phyloP scores from a whole-genome alignment of 2,888 invertebrate species.

The Tipula vernalis region DNA sequence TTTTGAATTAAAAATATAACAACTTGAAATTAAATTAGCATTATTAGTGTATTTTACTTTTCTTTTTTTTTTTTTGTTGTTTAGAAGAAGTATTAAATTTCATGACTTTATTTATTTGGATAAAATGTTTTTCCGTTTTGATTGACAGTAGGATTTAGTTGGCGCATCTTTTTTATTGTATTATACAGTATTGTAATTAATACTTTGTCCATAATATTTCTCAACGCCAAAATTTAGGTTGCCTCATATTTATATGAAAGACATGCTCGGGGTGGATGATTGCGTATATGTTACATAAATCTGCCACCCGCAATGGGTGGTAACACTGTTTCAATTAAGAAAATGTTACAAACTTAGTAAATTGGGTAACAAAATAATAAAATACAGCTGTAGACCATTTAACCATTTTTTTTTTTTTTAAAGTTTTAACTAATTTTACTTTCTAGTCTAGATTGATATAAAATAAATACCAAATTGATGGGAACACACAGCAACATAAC shows the following conservation, averaged over 20 bases:
- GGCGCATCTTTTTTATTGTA: neutral
- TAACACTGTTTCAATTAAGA: neutral
- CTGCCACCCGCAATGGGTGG: neutral
- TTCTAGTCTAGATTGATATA: neutral
- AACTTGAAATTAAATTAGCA: neutral
- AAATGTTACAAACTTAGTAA: neutral
- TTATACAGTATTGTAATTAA: neutral
- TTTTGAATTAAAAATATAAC: neutral
- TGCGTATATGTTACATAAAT: no score
- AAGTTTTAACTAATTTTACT: neutral
- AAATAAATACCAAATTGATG: neutral
- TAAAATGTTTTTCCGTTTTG: neutral
- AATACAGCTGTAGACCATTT: neutral
- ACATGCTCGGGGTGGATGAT: neutral
- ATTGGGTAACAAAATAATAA: neutral
- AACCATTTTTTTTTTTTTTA: neutral
- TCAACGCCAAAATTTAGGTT: no score
- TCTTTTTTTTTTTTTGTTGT: neutral
- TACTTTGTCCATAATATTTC: neutral
- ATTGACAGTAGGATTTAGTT: neutral
- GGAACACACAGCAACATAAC: neutral
- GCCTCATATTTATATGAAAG: neutral
- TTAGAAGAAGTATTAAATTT: neutral
- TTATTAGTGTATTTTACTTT: neutral
- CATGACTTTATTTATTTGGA: neutral